Base-by-base conservation (phyloP, 1,140 invertebrate genomes). In the Ceratina calcarata region DNA sequence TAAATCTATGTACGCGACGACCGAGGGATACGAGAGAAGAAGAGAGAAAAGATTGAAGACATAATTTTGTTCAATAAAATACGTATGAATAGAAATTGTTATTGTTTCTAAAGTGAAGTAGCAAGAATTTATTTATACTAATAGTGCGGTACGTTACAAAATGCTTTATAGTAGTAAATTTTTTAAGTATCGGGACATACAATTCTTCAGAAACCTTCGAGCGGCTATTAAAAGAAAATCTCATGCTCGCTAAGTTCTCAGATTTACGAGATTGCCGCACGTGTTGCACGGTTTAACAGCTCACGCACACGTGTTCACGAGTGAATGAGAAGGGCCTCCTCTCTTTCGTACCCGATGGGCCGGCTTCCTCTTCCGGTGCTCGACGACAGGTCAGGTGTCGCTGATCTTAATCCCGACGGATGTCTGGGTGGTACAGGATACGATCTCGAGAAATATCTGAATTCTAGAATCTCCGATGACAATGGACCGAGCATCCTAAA, bases 321-420 rank as follows among this genome's bases (percentile, higher is more conserved):
- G 22, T 61, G 78, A 84, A 86, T 66, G 73, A 85, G 70, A 79
- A 81, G 72, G 72, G 55, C 62, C 20, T 64, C 20, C 16, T 49
- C 62, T 76, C 77, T 70, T 78, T 77, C 80, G 45, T 71, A 53
- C 51, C 69, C 67, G 68, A 69, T 58, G 61, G 73, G 72, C 2
- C 78, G 67, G 83, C 80, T 87, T 87, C 86, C 86, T 87, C 80
- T 87, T 87, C 86, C 86, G 86, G 86, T 77, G 66, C 22, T 82
- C 82, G 81, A 86, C 76, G 78, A 82, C 77, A 80, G 86, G 80
- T 87, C 86, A 86, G 86, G 73, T 87, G 86, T 81, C 85, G 68
- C 77, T 65, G 82, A 84, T 84, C 76, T 80, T 85, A 87, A 82
- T 86, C 84, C 81, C 69, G 16, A 49, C 64, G 66, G 65, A 83